Conservation (phyloP, 2,113 vertebrate species). For the Stigmatopora argus region DNA sequence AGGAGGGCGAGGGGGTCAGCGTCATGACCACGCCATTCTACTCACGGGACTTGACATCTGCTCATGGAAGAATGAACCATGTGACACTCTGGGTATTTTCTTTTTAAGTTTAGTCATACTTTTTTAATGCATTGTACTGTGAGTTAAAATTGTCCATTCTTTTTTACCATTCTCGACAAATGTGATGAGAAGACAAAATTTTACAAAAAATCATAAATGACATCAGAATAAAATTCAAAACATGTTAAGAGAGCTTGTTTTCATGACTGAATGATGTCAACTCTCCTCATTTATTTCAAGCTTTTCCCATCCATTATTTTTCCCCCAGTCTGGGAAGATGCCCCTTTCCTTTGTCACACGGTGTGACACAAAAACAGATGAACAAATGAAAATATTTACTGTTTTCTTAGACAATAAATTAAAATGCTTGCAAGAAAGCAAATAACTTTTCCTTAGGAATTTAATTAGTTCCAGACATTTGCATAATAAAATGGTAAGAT, state of each 20-base stretch:
- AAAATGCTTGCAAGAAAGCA: not conserved
- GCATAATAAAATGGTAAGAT: not conserved
- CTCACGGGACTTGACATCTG: conserved; percentile 88
- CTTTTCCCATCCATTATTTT: not conserved
- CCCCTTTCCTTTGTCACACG: conserved; percentile 25
- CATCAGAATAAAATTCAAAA: not conserved
- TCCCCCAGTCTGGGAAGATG: conserved; percentile 27
- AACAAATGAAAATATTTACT: conserved; percentile 15
- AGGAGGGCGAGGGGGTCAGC: conserved; percentile 73
- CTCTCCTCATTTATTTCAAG: conserved; percentile 9
- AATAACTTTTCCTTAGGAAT: not conserved
- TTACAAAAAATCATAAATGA: not conserved
- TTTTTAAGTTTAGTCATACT: not conserved
- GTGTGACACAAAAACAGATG: conserved; percentile 41
- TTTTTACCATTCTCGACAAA: not conserved
- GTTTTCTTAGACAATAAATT: conserved; percentile 16
- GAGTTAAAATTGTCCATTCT: not conserved
- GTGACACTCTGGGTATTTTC: conserved; percentile 82
- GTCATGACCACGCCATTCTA: conserved; percentile 86
- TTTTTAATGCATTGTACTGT: not conserved
- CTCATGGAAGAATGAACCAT: conserved; percentile 90
- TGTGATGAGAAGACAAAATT: not conserved
- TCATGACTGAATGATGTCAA: not conserved
- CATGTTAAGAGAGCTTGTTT: not conserved
- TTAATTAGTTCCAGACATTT: not conserved